Conservation (phyloP, 2,113 vertebrate species). For the Urocolius indicus region DNA sequence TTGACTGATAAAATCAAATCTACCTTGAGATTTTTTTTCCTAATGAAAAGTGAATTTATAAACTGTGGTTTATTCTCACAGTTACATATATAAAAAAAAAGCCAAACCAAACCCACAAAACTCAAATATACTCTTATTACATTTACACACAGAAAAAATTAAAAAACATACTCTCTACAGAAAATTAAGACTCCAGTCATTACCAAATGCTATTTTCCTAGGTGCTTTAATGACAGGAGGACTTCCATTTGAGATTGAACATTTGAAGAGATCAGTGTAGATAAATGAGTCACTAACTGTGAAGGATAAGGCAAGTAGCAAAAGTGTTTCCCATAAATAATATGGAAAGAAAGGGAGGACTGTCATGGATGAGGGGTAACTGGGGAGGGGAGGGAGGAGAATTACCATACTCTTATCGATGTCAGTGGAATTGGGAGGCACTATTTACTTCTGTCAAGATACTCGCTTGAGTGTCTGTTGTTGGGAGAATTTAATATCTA, state of each 20-base stretch:
- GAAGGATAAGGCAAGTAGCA: neutral
- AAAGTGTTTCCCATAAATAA: neutral
- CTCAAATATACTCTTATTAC: neutral
- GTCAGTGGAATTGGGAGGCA: neutral
- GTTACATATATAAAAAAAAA: neutral
- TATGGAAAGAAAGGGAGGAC: neutral
- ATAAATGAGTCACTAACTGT: neutral
- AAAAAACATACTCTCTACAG: neutral
- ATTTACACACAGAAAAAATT: neutral
- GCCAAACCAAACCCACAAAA: too few relatives aligned
- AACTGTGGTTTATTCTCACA: neutral
- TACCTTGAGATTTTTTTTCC: neutral
- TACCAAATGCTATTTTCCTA: neutral
- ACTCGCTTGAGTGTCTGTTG: neutral
- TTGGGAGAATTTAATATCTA: neutral
- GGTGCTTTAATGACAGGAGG: neutral
- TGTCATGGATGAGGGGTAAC: accelerated
- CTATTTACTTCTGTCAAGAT: neutral
- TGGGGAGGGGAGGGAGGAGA: neutral
- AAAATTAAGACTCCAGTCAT: neutral
- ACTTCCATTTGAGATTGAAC: neutral
- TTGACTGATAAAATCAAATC: neutral
- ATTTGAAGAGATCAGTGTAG: neutral
- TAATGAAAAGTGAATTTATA: neutral
- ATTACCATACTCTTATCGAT: neutral